These are phyloP conservation scores for Tyria jacobaeae DNA, from an alignment of 2,888 invertebrate genomes.

Conservation along the genomic window DNA sequence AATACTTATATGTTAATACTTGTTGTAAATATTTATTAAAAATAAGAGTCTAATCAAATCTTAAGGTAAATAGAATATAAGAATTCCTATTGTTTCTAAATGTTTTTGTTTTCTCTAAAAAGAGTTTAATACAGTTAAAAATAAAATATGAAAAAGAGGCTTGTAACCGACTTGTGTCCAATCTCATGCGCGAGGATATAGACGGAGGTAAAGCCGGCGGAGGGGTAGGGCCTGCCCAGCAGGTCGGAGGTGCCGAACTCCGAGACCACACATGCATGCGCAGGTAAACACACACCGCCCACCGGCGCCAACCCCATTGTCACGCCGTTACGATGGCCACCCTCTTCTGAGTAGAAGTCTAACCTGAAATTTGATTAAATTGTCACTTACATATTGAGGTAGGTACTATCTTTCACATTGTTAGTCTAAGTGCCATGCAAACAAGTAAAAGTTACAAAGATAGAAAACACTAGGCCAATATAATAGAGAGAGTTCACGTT, in stretches of 20 bases:
- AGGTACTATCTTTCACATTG: no score
- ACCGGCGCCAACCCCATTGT: slow-evolving; percentile 95
- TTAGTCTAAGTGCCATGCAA: neutral
- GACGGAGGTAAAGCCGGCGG: slow-evolving; percentile 94
- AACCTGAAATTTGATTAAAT: slow-evolving; percentile 76
- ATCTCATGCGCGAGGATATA: slow-evolving; percentile 94
- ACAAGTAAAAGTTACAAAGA: neutral
- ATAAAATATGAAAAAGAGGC: slow-evolving; percentile 3
- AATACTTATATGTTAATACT: no score
- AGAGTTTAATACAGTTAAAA: neutral
- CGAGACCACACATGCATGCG: slow-evolving; percentile 92
- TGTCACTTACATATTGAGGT: slow-evolving; percentile 3
- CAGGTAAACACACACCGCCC: slow-evolving; percentile 90
- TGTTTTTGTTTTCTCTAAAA: neutral
- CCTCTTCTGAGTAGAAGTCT: slow-evolving; percentile 91
- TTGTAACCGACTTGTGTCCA: slow-evolving; percentile 90
- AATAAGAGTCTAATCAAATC: no score
- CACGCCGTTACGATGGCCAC: slow-evolving; percentile 89
- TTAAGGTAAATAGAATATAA: neutral
- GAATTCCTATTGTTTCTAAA: neutral
- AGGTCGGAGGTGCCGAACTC: slow-evolving; percentile 91
- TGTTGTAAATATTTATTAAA: no score
- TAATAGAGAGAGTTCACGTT: no score
- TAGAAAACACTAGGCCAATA: no score
- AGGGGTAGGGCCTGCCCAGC: slow-evolving; percentile 92